Evolutionary conservation across 2,113 vertebrate genomes (phyloP).

Genomic region (Siniperca chuatsi): DNA sequence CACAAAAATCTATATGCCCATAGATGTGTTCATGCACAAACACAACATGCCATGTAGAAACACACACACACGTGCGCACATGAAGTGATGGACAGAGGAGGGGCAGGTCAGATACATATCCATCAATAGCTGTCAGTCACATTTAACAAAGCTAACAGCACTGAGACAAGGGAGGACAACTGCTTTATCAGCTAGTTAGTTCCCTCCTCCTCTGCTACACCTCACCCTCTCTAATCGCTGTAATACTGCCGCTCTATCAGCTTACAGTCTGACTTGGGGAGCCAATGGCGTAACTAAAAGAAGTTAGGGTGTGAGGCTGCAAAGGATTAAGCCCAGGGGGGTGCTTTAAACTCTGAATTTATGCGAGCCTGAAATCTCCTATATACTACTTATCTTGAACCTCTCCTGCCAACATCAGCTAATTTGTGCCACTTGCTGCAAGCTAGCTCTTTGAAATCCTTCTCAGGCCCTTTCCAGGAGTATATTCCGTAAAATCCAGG

Average conservation of each 20-base stretch:
- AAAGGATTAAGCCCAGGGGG: background rate
- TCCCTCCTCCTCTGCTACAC: constrained; percentile 26
- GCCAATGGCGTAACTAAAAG: background rate
- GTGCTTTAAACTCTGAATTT: background rate
- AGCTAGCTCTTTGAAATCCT: background rate
- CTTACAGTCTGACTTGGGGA: background rate
- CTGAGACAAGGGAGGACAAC: constrained; percentile 67
- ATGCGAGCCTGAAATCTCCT: no score
- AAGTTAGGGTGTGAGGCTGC: background rate
- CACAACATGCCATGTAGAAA: background rate
- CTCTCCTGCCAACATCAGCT: background rate
- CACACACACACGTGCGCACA: constrained; percentile 27
- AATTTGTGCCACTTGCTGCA: background rate
- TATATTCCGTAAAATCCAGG: background rate
- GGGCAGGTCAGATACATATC: constrained; percentile 63
- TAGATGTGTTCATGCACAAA: background rate
- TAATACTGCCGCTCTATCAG: background rate
- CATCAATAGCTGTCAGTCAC: constrained; percentile 82
- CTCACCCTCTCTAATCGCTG: constrained; percentile 25
- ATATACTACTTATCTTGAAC: background rate
- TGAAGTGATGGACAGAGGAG: constrained; percentile 59
- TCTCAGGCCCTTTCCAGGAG: background rate
- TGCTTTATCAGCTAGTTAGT: constrained; percentile 74
- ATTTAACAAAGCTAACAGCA: constrained; percentile 78
- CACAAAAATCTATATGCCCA: background rate